Evolutionary conservation across 2,797 vertebrate genomes (phyloP), one percentile per base, ranked within the genome.

Genomic region (Poecilia gillii): DNA sequence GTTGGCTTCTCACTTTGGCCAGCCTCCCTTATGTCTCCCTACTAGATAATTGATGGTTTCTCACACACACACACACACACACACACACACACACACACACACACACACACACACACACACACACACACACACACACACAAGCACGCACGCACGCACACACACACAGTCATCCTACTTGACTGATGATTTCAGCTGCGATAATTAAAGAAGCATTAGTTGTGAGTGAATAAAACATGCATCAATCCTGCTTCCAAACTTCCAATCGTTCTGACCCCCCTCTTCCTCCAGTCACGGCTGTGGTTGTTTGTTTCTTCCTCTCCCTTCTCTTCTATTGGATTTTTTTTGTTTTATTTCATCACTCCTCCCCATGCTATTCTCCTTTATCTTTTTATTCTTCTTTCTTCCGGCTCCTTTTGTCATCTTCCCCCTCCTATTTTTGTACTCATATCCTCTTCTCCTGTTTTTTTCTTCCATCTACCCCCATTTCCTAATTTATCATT

Each of bases 171-270:
- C 85, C 84, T 76, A 78, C 86, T 55, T 36, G 8, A 77, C 59
- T 81, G 73, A 71, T 75, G 59, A 81, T 84, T 86, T 87, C 41
- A 85, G 85, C 78, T 77, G 82, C 23, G 39, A 82, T 90, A 88
- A 94, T 90, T 91, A 91, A 91, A 92, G 84, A 76, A 84, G 84
- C 71, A 75, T 89, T 88, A 86, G 80, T 59, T 1, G 82, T 75
- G 81, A 88, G 88, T 91, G 88, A 92, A 92, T 91, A 89, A 91
- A 93, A 90, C 80, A 89, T 89, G 83, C 85, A 89, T 88, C 89
- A 77, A 59, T 90, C 41, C 13, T n/a, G 25, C 41, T 84, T 82
- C 76, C 45, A 80, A 75, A 70, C 83, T 62, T 85, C 76, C 57
- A 79, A 74, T 72, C 83, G 62, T 85, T 71, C 81, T 70, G 85